phyloP scores from a whole-genome alignment of 2,888 invertebrate species.

The Stegophylla sp. region DNA sequence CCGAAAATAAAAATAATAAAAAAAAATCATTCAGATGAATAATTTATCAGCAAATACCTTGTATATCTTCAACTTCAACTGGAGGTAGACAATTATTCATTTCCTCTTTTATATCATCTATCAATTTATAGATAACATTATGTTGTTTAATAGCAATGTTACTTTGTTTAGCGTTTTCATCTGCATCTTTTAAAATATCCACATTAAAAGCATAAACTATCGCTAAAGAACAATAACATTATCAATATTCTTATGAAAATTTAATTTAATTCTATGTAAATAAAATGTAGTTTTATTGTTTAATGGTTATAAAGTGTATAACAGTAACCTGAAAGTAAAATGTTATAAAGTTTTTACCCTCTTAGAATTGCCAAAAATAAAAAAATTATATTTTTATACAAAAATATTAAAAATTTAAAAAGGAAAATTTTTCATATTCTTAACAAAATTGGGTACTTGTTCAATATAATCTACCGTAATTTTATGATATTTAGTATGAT shows the following conservation, averaged over 20 bases:
- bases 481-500: too few species aligned
- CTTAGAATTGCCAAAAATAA: too few species aligned
- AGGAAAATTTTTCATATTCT: too few species aligned
- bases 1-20: background rate
- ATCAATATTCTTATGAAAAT: background rate
- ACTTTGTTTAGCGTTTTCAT: constrained; percentile 67
- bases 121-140: constrained; percentile 91
- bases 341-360: too few species aligned
- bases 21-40: background rate
- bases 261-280: background rate
- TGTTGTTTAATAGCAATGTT: constrained; percentile 72
- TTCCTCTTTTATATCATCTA: constrained; percentile 86
- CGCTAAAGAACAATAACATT: constrained; percentile 67
- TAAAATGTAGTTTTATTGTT: too few species aligned
- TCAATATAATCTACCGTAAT: too few species aligned
- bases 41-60: constrained; percentile 69
- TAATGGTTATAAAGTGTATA: too few species aligned
- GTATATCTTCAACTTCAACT: constrained; percentile 76
- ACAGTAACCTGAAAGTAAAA: too few species aligned
- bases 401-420: background rate
- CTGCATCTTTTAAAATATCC: constrained; percentile 66
- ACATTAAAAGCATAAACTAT: constrained; percentile 91
- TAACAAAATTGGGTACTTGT: too few species aligned
- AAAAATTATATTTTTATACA: background rate
- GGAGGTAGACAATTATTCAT: constrained; percentile 77